Evolutionary conservation across 2,113 vertebrate species (phyloP).

Genomic region (Nanorana parkeri): DNA sequence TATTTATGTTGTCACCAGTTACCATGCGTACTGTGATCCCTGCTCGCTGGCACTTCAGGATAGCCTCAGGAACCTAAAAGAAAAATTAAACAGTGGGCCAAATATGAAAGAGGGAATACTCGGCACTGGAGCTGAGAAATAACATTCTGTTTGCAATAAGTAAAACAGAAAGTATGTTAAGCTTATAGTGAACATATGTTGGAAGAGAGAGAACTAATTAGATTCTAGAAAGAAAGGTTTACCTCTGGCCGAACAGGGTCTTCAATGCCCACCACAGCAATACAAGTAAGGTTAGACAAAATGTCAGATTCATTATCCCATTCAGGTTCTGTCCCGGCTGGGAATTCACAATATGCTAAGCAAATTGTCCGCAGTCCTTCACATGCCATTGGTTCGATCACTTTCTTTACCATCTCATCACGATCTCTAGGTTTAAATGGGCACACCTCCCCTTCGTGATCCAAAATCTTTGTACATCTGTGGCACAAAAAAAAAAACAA

Average conservation of each 20-base stretch:
- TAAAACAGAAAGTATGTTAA: background rate
- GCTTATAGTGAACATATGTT: no score
- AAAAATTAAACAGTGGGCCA: background rate
- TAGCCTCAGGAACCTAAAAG: slow-evolving; percentile 88
- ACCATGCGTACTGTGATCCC: slow-evolving; percentile 98
- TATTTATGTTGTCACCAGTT: slow-evolving; percentile 97
- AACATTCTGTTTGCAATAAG: no score
- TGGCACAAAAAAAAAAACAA: background rate
- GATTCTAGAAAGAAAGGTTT: slow-evolving; percentile 19
- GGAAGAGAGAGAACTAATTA: background rate
- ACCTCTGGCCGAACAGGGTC: slow-evolving; percentile 96
- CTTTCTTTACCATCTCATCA: slow-evolving; percentile 89
- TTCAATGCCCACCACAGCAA: slow-evolving; percentile 92
- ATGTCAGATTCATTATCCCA: slow-evolving; percentile 92
- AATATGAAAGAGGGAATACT: background rate
- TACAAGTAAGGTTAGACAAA: slow-evolving; percentile 87
- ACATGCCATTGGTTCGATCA: slow-evolving; percentile 96
- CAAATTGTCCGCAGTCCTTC: slow-evolving; percentile 94
- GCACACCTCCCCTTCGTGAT: slow-evolving; percentile 77
- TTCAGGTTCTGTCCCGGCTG: slow-evolving; percentile 72
- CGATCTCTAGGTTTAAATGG: slow-evolving; percentile 88
- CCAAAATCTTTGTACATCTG: slow-evolving; percentile 90
- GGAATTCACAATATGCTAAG: slow-evolving; percentile 89
- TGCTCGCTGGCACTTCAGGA: slow-evolving; percentile 87
- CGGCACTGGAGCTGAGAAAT: background rate